Conservation (phyloP, 2,113 vertebrate species). For the Lamprologus speciosus region DNA sequence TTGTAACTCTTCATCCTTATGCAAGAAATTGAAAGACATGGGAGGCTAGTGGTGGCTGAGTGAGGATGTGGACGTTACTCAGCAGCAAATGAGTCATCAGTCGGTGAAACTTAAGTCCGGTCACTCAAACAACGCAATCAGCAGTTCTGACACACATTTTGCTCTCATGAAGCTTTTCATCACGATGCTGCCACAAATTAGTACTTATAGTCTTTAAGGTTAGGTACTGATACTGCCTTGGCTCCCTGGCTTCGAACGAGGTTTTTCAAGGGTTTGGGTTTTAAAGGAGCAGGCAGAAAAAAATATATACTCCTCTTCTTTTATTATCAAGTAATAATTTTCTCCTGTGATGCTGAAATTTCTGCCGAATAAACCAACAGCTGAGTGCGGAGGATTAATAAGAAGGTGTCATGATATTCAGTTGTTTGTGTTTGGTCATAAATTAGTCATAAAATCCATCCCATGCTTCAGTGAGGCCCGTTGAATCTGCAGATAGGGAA, state of each 20-base stretch:
- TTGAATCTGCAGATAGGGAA: not conserved
- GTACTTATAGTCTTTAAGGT: not conserved
- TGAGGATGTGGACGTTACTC: not conserved
- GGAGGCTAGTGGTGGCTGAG: not conserved
- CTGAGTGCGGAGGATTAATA: not conserved
- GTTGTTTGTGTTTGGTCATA: not conserved
- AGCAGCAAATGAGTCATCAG: constrained; percentile 16
- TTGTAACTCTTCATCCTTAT: constrained; percentile 21
- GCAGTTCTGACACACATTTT: not conserved
- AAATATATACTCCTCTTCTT: not conserved
- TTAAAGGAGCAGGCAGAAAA: not conserved
- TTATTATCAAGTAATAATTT: not conserved
- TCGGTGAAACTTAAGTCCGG: not conserved
- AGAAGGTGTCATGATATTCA: not conserved
- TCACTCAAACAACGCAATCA: not conserved
- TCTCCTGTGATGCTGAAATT: not conserved
- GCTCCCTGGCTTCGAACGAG: not conserved
- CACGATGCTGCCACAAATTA: not conserved
- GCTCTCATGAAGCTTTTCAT: not conserved
- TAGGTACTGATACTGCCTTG: not conserved
- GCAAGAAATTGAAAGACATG: not conserved
- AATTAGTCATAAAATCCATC: not conserved
- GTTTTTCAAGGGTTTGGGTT: not conserved
- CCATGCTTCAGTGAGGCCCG: not conserved
- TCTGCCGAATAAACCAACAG: not conserved